These are phyloP conservation scores for Pipistrellus nathusii DNA, from an alignment of 2,797 vertebrate species.

Conservation along the genomic window DNA sequence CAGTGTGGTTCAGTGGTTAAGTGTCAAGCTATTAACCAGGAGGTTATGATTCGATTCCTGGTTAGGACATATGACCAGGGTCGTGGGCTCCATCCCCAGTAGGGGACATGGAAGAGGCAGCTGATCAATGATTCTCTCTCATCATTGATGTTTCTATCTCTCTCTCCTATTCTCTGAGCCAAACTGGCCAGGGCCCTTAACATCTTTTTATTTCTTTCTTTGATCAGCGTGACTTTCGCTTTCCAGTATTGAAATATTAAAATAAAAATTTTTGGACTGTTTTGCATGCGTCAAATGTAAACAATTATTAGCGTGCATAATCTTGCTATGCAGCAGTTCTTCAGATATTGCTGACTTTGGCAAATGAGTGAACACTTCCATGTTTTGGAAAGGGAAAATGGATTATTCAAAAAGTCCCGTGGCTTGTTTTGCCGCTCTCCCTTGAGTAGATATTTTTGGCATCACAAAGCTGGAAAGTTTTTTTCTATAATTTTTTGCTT, in stretches of 20 bases:
- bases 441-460: slow-evolving; percentile 2
- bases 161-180: neutral
- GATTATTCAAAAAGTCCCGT: neutral
- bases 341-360: neutral
- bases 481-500: neutral
- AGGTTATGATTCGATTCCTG: too few relatives aligned
- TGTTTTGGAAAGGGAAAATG: neutral
- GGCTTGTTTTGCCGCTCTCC: neutral
- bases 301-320: neutral
- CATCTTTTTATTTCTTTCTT: neutral
- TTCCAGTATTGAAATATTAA: neutral
- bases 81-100: too few relatives aligned
- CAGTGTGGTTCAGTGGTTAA: too few relatives aligned
- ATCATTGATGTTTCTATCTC: too few relatives aligned
- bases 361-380: neutral
- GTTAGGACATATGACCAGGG: too few relatives aligned
- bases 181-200: neutral
- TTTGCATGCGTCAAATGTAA: neutral
- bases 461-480: slow-evolving; percentile 13
- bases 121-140: too few relatives aligned
- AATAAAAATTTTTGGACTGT: slow-evolving; percentile 14
- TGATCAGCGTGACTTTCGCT: neutral
- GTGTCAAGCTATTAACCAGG: too few relatives aligned
- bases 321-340: neutral
- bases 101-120: too few relatives aligned